A percentile compares a stretch with the other conserved stretches of the same genome.
Evolutionary conservation across 2,113 vertebrate species (phyloP).

Genomic region (Chionodraco myersi): DNA sequence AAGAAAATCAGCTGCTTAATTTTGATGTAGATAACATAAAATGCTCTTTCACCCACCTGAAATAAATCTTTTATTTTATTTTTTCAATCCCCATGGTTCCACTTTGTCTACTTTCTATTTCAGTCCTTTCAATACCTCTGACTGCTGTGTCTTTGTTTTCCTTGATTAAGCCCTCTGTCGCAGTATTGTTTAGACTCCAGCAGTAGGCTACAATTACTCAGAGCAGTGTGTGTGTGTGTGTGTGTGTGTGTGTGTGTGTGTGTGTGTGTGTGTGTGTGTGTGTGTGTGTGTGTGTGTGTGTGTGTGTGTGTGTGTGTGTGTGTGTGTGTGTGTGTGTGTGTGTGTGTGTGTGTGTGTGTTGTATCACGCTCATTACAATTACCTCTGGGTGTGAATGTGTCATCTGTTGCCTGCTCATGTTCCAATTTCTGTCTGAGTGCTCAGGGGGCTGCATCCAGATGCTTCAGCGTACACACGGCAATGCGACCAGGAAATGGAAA

Average conservation of each 20-base stretch:
- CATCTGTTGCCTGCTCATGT: slow-evolving; percentile 70
- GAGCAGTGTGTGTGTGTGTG: slow-evolving; percentile 31
- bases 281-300: too few species aligned
- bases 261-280: neutral
- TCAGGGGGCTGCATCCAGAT: slow-evolving; percentile 56
- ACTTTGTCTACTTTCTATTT: slow-evolving; percentile 57
- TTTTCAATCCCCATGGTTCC: slow-evolving; percentile 37
- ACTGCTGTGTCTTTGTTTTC: slow-evolving; percentile 62
- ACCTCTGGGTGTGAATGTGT: slow-evolving; percentile 68
- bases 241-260: slow-evolving; percentile 41
- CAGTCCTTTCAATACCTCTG: slow-evolving; percentile 52
- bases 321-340: neutral
- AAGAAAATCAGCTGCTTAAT: slow-evolving; percentile 41
- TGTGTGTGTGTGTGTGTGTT: slow-evolving; percentile 47
- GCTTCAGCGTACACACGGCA: slow-evolving; percentile 28
- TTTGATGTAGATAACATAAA: slow-evolving; percentile 51
- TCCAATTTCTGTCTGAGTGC: slow-evolving; percentile 61
- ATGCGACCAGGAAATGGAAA: slow-evolving; percentile 39
- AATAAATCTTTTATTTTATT: slow-evolving; percentile 33
- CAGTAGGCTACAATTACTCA: slow-evolving; percentile 67
- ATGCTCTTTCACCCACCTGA: slow-evolving; percentile 33
- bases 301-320: too few species aligned
- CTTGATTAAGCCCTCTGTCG: slow-evolving; percentile 67
- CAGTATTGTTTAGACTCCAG: slow-evolving; percentile 64
- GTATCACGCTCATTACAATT: slow-evolving; percentile 70